Base-by-base conservation (phyloP, 2,113 vertebrate genomes). In the Neodontobutis hainanensis region DNA sequence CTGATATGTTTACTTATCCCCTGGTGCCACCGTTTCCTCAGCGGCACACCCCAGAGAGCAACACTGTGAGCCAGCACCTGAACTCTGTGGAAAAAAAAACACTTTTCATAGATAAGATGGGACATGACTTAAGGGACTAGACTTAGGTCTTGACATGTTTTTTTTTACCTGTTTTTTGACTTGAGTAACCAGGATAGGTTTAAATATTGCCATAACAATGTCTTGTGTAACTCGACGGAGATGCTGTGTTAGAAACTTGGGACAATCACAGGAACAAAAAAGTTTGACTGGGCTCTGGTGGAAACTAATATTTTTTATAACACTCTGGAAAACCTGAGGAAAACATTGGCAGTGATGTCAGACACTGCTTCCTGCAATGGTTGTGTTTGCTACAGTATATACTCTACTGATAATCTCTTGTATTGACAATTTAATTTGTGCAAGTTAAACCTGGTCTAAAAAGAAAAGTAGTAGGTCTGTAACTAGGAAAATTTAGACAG, bases 261-360 rank as follows among this genome's bases (percentile, higher is more conserved):
- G 16, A 72, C 51, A 38, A 12, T 4, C 19, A 27, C 51, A 52
- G 51, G 32, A 16, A 34, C 32, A 58, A 61, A 56, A 52, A 38
- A 38, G 32, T 59, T 44, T n/a, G 45, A 15, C n/a, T 50, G 42
- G 27, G 53, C 64, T 71, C 69, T 8, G 12, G 65, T 75, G 80
- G 78, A 77, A 38, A 71, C n/a, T n/a, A n/a, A n/a, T 15, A 16
- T 82, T 85, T 52, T 75, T 75, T 67, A 32, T 36, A 51, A n/a
- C 52, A 61, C 35, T 19, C 55, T n/a, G 61, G 79, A 84, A 80
- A 86, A 62, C 1, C 1, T n/a, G 5, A 53, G 35, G 50, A 76
- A 84, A 83, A 85, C 61, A 49, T 5, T 19, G 5, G 11, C 45
- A 69, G 19, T 63, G 32, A 66, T 40, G 59, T 55, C 16, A 56